Evolutionary conservation across 2,888 invertebrate genomes (phyloP), one percentile per base, ranked within the genome.

Genomic region (Agriopis leucophaearia): DNA sequence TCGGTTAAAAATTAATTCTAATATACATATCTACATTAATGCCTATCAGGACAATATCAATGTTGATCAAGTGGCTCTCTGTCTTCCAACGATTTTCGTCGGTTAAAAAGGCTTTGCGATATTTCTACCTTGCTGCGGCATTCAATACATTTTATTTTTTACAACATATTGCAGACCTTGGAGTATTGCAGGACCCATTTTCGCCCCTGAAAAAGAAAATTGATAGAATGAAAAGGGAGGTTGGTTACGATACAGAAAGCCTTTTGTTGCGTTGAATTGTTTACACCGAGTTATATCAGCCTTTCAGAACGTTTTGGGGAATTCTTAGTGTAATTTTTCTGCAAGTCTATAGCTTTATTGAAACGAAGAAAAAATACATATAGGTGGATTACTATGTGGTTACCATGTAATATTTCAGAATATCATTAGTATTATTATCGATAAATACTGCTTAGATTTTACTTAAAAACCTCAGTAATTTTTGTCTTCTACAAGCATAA

Each of bases 61-160:
- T n/a, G n/a, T 18, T 4, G 15, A 3, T 4, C 8, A 45, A 45
- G 27, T 27, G 27, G 27, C 27, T 27, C 27, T 27, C 27, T 27
- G 4, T 27, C 27, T 27, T 27, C 27, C 27, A 27, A 27, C 27
- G 4, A 4, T 27, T 27, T 27, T 27, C 27, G 27, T 27, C 27
- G 27, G 27, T 4, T 27, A 27, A 27, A 27, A 2, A 27, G 27
- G 5, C 27, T n/a, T n/a, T 2, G 27, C 1, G 1, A 48, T n/a
- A 48, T 6, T 18, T 18, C 18, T 48, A 10, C 18, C 6, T 48
- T 27, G 5, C 48, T 18, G 27, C 55, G n/a, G 18, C 8, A 50
- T 59, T 50, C 59, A 59, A 59, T 59, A 59, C 50, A 59, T 51
- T 40, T 59, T 27, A 59, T 51, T 40, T 59, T n/a, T 59, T 27